phyloP scores from a whole-genome alignment of 2,797 vertebrate species.

The Coreius guichenoti region DNA sequence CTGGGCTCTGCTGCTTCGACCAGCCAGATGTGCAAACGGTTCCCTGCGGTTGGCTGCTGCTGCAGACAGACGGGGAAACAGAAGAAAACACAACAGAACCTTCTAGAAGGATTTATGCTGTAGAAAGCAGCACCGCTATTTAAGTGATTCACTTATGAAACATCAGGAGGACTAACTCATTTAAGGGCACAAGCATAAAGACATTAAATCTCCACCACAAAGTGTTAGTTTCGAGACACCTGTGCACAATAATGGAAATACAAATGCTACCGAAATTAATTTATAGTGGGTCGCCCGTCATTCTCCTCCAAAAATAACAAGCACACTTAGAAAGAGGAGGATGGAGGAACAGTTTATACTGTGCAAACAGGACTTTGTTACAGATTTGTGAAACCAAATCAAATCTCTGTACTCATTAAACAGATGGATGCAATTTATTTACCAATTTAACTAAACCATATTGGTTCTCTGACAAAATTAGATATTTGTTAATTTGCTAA shows the following conservation, averaged over 20 bases:
- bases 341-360: slow-evolving; percentile 19
- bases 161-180: neutral
- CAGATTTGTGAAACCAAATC: neutral
- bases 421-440: neutral
- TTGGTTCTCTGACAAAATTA: neutral
- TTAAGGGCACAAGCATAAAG: neutral
- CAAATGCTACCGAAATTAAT: slow-evolving; percentile 23
- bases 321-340: neutral
- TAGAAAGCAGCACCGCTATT: neutral
- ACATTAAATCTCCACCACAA: no score
- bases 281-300: slow-evolving; percentile 1
- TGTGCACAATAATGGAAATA: neutral
- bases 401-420: neutral
- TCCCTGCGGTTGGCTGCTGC: slow-evolving; percentile 45
- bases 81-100: slow-evolving; percentile 34
- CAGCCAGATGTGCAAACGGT: slow-evolving; percentile 68
- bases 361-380: no score
- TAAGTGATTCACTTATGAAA: slow-evolving; percentile 10
- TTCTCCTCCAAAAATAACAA: slow-evolving; percentile 29
- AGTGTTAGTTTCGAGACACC: no score
- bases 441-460: neutral
- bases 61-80: slow-evolving; percentile 48
- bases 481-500: neutral
- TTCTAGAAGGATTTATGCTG: slow-evolving; percentile 29
- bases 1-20: slow-evolving; percentile 50